Evolutionary conservation across 64 coral and sea anemone species (phyloP), one percentile per base, ranked within the genome.

Genomic region (Hydrozoanthus tunicans): DNA sequence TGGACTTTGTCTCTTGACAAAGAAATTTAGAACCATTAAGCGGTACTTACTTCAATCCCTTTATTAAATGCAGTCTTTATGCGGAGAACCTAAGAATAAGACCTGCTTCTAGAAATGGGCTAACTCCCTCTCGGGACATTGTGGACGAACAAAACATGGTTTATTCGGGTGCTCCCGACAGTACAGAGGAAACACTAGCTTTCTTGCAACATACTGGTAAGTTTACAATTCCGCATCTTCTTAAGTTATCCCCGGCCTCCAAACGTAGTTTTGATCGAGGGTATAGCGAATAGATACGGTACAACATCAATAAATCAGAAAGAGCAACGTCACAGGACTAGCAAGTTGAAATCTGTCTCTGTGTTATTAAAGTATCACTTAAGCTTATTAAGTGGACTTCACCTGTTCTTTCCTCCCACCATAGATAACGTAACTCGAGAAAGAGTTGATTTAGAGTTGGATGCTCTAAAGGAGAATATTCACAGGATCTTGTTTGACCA

Each of bases 151-250:
- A 93, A 5, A 63, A 85, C 53, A 89, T 96, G 89, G 77, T 89
- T 52, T 79, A 85, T 10, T 65, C 63, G 6, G 81, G 91, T 56
- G 77, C 80, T 15, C 72, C 86, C 7, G 94, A 96, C 79, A 92
- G 91, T 62, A 76, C 91, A 13, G 91, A 86, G 8, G 75, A 82
- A 32, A 82, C 94, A 20, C 74, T 80, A 20, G 94, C 92, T 68
- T 82, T 96, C 11, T 93, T 96, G 32, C 92, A 93, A 73, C 94
- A 96, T 64, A 53, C 93, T 60, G 94, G 94, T 96, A 77, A 63
- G 76, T 15, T 76, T 56, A 67, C 51, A 43, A 43, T 43, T 43
- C 32, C 32, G 0, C 32, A 43, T 43, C 2, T 55, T 52, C 14
- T n/a, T 32, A 11, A 32, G 10, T 17, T 72, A 26, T 8, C 32